Percentiles rank a stretch among this genome's conserved stretches.
phyloP scores from a whole-genome alignment of 2,797 vertebrate species.

The Pachyuromys duprasi region DNA sequence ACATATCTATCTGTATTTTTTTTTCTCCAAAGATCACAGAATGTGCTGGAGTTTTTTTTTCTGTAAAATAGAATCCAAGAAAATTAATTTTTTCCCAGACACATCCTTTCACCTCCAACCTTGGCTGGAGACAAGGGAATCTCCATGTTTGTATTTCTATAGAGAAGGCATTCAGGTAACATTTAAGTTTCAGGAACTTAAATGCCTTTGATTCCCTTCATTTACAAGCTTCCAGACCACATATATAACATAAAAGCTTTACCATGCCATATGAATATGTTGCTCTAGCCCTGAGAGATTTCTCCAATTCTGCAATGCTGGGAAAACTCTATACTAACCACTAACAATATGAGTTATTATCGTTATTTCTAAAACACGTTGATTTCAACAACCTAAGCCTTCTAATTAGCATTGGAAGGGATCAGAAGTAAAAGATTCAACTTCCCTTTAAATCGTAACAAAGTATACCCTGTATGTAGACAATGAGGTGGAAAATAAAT shows the following conservation, averaged over 20 bases:
- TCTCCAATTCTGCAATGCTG: constrained; percentile 34
- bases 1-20: neutral
- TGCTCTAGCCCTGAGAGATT: neutral
- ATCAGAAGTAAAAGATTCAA: constrained; percentile 24
- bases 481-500: neutral
- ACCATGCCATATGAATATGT: neutral
- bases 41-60: neutral
- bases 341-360: constrained; percentile 38
- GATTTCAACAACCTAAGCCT: neutral
- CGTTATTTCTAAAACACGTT: constrained; percentile 33
- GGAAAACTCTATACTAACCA: neutral
- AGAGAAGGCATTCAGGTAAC: neutral
- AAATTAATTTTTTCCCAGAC: constrained; percentile 5
- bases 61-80: neutral
- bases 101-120: neutral
- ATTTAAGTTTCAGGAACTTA: constrained; percentile 3
- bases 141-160: neutral
- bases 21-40: neutral
- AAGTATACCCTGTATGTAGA: neutral
- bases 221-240: neutral
- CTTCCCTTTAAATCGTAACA: constrained; percentile 7
- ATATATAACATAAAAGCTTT: constrained; percentile 33
- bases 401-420: neutral
- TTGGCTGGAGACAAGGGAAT: neutral
- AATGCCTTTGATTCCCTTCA: neutral